Evolutionary conservation across 2,888 invertebrate species (phyloP).

Genomic region (Malthinus flaveolus): DNA sequence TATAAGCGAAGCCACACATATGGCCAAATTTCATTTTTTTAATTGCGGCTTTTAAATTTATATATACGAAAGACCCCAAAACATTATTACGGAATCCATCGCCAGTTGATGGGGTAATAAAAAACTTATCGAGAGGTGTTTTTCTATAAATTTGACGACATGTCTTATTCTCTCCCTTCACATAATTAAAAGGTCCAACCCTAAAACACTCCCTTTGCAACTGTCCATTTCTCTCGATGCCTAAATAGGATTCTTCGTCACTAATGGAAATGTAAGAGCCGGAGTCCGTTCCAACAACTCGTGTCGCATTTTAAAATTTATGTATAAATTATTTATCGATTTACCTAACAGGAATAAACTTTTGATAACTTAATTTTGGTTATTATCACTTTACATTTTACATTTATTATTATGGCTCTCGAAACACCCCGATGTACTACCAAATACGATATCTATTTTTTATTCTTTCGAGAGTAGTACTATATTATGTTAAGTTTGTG

Average conservation of each 20-base stretch:
- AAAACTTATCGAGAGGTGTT: conserved; percentile 22
- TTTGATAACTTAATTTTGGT: not conserved
- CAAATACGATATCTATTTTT: too few relatives aligned
- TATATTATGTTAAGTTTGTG: conserved; percentile 25
- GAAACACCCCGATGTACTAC: too few relatives aligned
- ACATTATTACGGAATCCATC: not conserved
- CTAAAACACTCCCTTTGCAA: conserved; percentile 38
- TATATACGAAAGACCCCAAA: not conserved
- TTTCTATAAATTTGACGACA: conserved; percentile 28
- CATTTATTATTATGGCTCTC: too few relatives aligned
- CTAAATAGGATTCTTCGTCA: conserved; percentile 39
- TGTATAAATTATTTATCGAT: not conserved
- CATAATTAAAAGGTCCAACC: conserved; percentile 49
- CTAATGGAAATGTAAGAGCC: conserved; percentile 21
- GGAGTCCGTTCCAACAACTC: conserved; percentile 2
- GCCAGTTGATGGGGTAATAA: conserved; percentile 14
- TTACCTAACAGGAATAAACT: not conserved
- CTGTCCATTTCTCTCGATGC: conserved; percentile 42
- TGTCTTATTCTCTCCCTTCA: conserved; percentile 31
- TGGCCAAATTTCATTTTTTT: too few relatives aligned
- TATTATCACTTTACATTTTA: too few relatives aligned
- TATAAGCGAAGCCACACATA: too few relatives aligned
- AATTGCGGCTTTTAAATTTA: too few relatives aligned
- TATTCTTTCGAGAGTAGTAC: conserved; percentile 9
- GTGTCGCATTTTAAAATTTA: not conserved